A percentile compares a stretch with the other conserved stretches of the same genome.
Conservation (phyloP, 92 coral and sea anemone genomes). For the Pocillopora grandis region DNA sequence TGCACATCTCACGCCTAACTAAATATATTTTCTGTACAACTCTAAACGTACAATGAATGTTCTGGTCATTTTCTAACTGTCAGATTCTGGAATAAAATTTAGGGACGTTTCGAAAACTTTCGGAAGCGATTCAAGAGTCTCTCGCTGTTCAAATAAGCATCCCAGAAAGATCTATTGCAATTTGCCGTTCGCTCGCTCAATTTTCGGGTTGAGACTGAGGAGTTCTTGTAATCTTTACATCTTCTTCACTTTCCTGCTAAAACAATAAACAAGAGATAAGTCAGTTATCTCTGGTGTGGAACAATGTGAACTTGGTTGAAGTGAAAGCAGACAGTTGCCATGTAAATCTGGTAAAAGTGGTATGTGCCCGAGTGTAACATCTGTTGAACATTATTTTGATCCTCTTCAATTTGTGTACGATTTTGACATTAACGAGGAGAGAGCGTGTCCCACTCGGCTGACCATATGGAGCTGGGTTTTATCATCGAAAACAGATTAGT, state of each 20-base stretch:
- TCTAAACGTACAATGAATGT: background rate
- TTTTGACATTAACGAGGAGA: constrained; percentile 35
- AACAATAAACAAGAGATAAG: constrained; percentile 34
- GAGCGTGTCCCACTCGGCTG: constrained; percentile 21
- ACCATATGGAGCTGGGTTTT: constrained; percentile 26
- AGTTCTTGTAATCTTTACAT: constrained; percentile 14
- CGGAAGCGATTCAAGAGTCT: background rate
- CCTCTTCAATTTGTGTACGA: constrained; percentile 15
- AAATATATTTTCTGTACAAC: background rate
- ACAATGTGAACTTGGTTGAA: background rate
- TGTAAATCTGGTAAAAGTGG: background rate
- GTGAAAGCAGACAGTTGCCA: background rate
- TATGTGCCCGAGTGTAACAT: background rate
- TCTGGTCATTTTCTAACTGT: constrained; percentile 9
- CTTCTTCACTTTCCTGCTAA: constrained; percentile 34
- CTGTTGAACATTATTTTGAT: constrained; percentile 27
- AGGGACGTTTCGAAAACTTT: background rate
- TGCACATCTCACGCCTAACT: background rate
- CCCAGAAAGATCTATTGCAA: constrained; percentile 6
- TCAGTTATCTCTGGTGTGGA: background rate
- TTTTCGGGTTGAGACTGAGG: constrained; percentile 9
- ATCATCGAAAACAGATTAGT: constrained; percentile 3
- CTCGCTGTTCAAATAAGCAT: constrained; percentile 27
- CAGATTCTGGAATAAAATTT: background rate
- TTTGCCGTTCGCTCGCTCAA: background rate